Evolutionary conservation across 2,888 invertebrate genomes (phyloP), one percentile per base, ranked within the genome.

Genomic region (Heliconius ismenius): DNA sequence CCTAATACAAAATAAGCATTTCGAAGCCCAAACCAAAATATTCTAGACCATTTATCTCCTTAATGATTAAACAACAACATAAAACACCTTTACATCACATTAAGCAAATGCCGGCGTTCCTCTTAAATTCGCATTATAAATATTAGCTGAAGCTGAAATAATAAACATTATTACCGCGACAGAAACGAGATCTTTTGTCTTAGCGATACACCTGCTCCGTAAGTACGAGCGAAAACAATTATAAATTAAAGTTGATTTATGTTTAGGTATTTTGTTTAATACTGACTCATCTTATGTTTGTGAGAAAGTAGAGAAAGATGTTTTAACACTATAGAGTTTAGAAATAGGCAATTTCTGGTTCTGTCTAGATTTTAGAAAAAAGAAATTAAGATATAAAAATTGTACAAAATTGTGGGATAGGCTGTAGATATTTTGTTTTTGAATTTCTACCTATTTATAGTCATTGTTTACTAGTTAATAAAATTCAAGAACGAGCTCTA

Each of bases 101-200:
- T 75, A 76, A 73, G 64, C 73, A 73, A 69, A 74, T 70, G 60
- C 43, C 76, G 64, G 54, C 64, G 68, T 63, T 73, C 54, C 28
- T 28, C 70, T 73, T 74, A 75, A 75, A 78, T 60, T 49, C 72
- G 72, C 70, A 76, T 78, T 79, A 77, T 80, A 81, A 82, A 83
- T 82, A 82, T 83, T 84, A 81, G 81, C 78, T 73, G 79, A 81
- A 80, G 78, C 79, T 77, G 77, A 79, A 81, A 83, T 83, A 82
- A 83, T 83, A 80, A 81, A 81, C 78, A 81, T 81, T 82, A 81
- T 83, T 82, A 82, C 79, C 77, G 74, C 81, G 80, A 76, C 79
- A 83, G 82, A 78, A 80, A 82, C 24, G 62, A 70, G 70, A 73
- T 73, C 81, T 81, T 83, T 84, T 83, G 81, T 83, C 80, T 82